Evolutionary conservation across 64 coral and sea anemone species (phyloP).

Genomic region (Stylophora pistillata): DNA sequence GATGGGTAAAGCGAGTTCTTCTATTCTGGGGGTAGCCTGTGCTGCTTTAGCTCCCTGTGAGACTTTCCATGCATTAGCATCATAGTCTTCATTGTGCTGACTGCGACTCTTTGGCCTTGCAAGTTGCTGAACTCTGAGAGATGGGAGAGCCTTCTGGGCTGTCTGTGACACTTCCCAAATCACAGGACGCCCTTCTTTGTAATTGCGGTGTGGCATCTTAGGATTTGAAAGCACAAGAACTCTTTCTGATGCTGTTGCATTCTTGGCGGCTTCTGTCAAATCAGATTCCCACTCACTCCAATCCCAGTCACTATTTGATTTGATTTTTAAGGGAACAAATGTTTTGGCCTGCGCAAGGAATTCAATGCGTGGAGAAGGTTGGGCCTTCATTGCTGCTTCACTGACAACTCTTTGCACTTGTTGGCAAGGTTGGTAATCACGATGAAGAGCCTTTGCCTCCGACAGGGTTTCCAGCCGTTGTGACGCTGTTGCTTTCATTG

Average conservation of each 20-base stretch:
- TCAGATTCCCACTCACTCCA: slow-evolving; percentile 96
- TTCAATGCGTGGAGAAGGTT: slow-evolving; percentile 68
- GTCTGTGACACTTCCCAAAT: slow-evolving; percentile 81
- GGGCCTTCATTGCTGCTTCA: slow-evolving; percentile 71
- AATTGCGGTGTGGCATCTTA: slow-evolving; percentile 78
- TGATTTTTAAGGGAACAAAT: slow-evolving; percentile 83
- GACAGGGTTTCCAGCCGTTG: slow-evolving; percentile 73
- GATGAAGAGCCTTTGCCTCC: slow-evolving; percentile 77
- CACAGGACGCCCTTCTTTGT: slow-evolving; percentile 88
- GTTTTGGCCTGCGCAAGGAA: slow-evolving; percentile 74
- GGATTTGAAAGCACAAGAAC: slow-evolving; percentile 63
- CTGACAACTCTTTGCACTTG: slow-evolving; percentile 82
- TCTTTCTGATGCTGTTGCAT: slow-evolving; percentile 75
- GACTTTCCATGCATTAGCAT: slow-evolving; percentile 90
- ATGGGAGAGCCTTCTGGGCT: slow-evolving; percentile 85
- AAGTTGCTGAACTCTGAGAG: slow-evolving; percentile 87
- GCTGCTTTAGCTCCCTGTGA: slow-evolving; percentile 88
- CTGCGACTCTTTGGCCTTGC: slow-evolving; percentile 92
- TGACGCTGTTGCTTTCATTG: slow-evolving; percentile 67
- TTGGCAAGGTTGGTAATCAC: slow-evolving; percentile 78
- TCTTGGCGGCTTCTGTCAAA: slow-evolving; percentile 81
- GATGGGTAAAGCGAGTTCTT: slow-evolving; percentile 83
- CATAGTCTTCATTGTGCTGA: slow-evolving; percentile 91
- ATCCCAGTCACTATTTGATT: slow-evolving; percentile 88
- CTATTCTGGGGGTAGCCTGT: slow-evolving; percentile 91